A percentile compares a stretch with the other conserved stretches of the same genome.
Conservation (phyloP, 2,888 invertebrate genomes). For the Mechanitis mazaeus region DNA sequence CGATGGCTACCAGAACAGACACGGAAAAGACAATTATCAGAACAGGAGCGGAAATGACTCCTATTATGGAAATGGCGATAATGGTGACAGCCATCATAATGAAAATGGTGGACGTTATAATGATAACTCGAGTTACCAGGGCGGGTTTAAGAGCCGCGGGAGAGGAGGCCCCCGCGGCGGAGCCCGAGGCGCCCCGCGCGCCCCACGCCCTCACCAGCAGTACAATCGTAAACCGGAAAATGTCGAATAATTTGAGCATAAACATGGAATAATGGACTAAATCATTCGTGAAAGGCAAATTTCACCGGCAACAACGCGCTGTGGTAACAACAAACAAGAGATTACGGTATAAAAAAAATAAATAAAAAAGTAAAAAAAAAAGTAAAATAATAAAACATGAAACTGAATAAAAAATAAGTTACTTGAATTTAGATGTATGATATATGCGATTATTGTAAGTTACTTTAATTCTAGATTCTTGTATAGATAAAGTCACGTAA, state of each 20-base stretch:
- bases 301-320: slow-evolving; percentile 82
- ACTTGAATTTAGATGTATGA: slow-evolving; percentile 75
- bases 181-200: slow-evolving; percentile 46
- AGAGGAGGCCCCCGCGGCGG: slow-evolving; percentile 54
- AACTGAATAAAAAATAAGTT: slow-evolving; percentile 76
- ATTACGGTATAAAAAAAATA: slow-evolving; percentile 72
- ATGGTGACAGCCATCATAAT: slow-evolving; percentile 60
- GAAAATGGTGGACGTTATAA: slow-evolving; percentile 73
- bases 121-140: slow-evolving; percentile 65
- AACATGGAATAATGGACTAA: slow-evolving; percentile 53
- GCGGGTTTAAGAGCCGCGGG: slow-evolving; percentile 76
- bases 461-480: slow-evolving; percentile 72
- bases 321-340: slow-evolving; percentile 75
- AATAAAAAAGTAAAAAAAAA: slow-evolving; percentile 68
- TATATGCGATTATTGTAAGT: slow-evolving; percentile 75
- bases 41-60: slow-evolving; percentile 49
- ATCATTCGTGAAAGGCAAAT: slow-evolving; percentile 81
- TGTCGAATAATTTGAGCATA: slow-evolving; percentile 46
- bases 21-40: slow-evolving; percentile 52
- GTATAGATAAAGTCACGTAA: slow-evolving; percentile 52
- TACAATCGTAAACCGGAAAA: slow-evolving; percentile 62
- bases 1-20: slow-evolving; percentile 58
- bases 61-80: slow-evolving; percentile 65
- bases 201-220: slow-evolving; percentile 44
- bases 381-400: slow-evolving; percentile 75